phyloP scores from a whole-genome alignment of 92 coral and sea anemone genomes.

The Metridium senile region DNA sequence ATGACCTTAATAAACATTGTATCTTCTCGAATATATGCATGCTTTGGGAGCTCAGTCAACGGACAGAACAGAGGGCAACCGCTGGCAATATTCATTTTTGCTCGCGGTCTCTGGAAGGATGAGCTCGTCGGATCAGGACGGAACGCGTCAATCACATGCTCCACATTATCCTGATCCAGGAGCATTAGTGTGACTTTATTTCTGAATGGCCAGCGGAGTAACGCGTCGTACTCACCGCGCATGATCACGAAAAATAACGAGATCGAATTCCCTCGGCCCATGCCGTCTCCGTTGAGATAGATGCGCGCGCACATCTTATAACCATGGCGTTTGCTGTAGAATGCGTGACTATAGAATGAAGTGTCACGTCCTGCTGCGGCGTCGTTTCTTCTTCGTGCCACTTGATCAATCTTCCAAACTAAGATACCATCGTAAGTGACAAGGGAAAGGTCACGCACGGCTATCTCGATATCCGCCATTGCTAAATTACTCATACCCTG shows the following conservation, averaged over 20 bases:
- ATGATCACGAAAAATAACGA: not conserved
- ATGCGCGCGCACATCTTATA: constrained; percentile 69
- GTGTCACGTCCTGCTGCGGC: constrained; percentile 50
- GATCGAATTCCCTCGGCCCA: constrained; percentile 47
- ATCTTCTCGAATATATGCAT: constrained; percentile 77
- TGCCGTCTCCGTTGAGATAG: constrained; percentile 65
- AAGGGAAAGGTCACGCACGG: not conserved
- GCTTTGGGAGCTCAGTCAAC: constrained; percentile 65
- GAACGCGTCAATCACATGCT: constrained; percentile 86
- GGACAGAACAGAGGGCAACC: constrained; percentile 87
- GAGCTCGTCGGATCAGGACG: constrained; percentile 91
- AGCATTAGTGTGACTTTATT: constrained; percentile 52
- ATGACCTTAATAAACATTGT: constrained; percentile 70
- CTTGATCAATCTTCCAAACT: constrained; percentile 56
- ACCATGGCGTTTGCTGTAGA: constrained; percentile 61
- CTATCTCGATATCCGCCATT: not conserved
- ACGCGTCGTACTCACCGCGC: constrained; percentile 4
- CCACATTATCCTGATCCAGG: constrained; percentile 71
- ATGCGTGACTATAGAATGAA: constrained; percentile 60
- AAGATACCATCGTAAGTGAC: constrained; percentile 47
- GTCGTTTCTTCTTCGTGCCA: constrained; percentile 46
- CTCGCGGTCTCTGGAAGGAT: constrained; percentile 78
- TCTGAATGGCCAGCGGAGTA: constrained; percentile 89
- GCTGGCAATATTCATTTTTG: constrained; percentile 81
- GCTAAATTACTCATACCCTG: not conserved